Percentiles rank a stretch among this genome's conserved stretches.
Conservation (phyloP, 2,113 vertebrate genomes). For the Platysternon megacephalum region DNA sequence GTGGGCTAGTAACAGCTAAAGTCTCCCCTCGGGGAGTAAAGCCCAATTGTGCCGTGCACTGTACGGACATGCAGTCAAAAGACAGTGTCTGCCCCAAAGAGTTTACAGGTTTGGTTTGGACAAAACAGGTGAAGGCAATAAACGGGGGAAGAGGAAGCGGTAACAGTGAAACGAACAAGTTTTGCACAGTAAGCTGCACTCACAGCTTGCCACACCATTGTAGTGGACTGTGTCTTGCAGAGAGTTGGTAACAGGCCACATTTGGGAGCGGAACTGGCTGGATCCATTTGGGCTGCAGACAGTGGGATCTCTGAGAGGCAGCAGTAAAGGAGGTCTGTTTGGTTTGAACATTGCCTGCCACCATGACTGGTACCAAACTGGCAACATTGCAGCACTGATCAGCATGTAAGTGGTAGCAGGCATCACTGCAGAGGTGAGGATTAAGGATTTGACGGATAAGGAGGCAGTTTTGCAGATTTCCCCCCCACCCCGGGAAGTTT, state of each 20-base stretch:
- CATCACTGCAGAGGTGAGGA: neutral
- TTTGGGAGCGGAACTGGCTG: neutral
- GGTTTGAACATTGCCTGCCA: neutral
- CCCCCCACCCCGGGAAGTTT: neutral
- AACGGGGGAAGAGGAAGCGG: neutral
- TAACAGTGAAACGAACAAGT: neutral
- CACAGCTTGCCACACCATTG: neutral
- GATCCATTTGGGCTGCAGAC: neutral
- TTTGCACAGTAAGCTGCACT: neutral
- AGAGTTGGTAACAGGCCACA: neutral
- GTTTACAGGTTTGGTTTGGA: neutral
- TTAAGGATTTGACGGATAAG: too few relatives aligned
- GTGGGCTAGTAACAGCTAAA: neutral
- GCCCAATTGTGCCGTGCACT: neutral
- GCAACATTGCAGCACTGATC: neutral
- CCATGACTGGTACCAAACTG: neutral
- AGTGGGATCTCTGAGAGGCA: neutral
- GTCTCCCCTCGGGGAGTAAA: neutral
- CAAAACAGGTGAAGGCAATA: neutral
- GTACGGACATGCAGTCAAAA: neutral
- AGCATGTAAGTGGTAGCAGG: neutral
- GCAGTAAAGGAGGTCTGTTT: accelerated
- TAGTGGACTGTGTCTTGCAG: neutral
- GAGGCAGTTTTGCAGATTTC: neutral
- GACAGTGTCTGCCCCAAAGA: neutral